A percentile compares a stretch with the other conserved stretches of the same genome.
Evolutionary conservation across 2,797 vertebrate species (phyloP).

Genomic region (Periophthalmus magnuspinnatus): DNA sequence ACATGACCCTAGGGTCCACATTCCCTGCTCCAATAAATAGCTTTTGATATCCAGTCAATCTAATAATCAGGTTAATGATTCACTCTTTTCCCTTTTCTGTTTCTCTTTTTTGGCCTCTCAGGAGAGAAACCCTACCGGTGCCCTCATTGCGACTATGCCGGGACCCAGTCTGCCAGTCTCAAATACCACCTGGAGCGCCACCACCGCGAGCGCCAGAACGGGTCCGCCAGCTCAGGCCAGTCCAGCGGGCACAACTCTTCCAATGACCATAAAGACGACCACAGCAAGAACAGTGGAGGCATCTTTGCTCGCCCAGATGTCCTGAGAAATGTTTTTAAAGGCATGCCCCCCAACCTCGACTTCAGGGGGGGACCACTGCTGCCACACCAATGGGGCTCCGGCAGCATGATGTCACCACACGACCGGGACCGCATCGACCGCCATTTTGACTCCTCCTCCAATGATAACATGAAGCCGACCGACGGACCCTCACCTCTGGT

Average conservation of each 20-base stretch:
- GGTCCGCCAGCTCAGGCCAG: conserved; percentile 82
- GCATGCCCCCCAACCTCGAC: conserved; percentile 84
- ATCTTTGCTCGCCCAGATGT: conserved; percentile 95
- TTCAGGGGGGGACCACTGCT: conserved; percentile 86
- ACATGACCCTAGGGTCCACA: conserved; percentile 76
- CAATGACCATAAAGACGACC: conserved; percentile 91
- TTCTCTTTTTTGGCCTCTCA: conserved; percentile 73
- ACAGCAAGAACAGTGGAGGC: conserved; percentile 77
- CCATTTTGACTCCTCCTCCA: conserved; percentile 80
- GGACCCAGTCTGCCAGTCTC: conserved; percentile 96
- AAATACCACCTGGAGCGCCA: conserved; percentile 98
- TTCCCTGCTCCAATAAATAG: conserved; percentile 74
- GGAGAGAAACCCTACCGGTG: conserved; percentile 99
- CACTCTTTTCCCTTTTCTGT: conserved; percentile 63
- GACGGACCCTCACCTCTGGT: conserved; percentile 63
- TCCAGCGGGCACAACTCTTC: conserved; percentile 82
- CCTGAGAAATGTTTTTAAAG: conserved; percentile 92
- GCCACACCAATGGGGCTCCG: conserved; percentile 89
- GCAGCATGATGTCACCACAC: conserved; percentile 83
- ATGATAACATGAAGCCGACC: conserved; percentile 84
- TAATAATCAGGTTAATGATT: conserved; percentile 79
- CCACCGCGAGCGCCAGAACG: conserved; percentile 94
- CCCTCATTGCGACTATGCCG: conserved; percentile 98
- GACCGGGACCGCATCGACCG: conserved; percentile 81
- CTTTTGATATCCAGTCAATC: conserved; percentile 73